A percentile compares a stretch with the other conserved stretches of the same genome.
Conservation (phyloP, 2,113 vertebrate genomes). For the Varanus komodoensis region DNA sequence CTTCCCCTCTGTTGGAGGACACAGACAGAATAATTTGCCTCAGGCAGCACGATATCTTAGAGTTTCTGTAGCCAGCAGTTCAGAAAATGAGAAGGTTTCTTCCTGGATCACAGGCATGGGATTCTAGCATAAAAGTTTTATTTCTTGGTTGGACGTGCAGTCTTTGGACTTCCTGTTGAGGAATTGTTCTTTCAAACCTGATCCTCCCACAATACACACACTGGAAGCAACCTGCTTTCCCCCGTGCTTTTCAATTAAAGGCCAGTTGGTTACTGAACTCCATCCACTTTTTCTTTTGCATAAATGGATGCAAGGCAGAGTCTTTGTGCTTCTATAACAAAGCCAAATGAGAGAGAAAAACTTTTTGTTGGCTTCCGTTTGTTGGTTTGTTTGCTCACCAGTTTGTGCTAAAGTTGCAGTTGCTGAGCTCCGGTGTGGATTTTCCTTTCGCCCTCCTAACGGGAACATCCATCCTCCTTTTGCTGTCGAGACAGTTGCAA, state of each 20-base stretch:
- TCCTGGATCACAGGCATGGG: background rate
- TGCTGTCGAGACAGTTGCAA: background rate
- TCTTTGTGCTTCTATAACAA: background rate
- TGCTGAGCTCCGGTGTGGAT: background rate
- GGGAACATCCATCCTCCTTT: background rate
- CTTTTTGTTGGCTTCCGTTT: background rate
- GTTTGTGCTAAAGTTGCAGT: constrained; percentile 8
- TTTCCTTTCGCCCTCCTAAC: background rate
- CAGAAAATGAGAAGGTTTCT: background rate
- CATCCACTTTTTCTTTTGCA: background rate
- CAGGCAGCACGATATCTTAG: too few relatives aligned
- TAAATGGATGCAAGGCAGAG: background rate
- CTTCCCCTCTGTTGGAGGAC: too few relatives aligned
- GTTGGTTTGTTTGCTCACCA: background rate
- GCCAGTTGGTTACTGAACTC: background rate
- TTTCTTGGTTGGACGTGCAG: background rate
- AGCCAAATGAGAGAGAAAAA: background rate
- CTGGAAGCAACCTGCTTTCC: background rate
- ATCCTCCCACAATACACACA: fast-evolving
- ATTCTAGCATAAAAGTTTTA: background rate
- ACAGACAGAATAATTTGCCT: too few relatives aligned
- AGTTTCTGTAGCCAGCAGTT: background rate
- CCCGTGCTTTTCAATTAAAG: background rate
- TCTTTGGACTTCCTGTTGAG: background rate
- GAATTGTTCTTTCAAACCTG: background rate